These are phyloP conservation scores for Halesus radiatus DNA, from an alignment of 1,140 invertebrate genomes.

Conservation along the genomic window DNA sequence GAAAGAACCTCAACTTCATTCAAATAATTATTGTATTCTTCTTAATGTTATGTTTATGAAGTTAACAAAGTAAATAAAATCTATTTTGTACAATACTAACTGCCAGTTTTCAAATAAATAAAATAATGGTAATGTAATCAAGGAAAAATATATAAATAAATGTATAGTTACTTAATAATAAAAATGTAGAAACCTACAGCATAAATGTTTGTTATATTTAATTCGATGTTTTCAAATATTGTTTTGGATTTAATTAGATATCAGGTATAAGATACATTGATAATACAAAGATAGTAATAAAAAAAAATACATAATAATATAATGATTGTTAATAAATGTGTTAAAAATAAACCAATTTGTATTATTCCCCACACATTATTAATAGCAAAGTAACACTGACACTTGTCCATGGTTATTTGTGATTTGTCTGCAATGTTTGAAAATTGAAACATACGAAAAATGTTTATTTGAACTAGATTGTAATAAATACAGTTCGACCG, in stretches of 20 bases:
- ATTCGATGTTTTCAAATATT: background rate
- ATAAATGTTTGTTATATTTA: background rate
- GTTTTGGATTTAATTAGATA: background rate
- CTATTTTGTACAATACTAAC: no score
- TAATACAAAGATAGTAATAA: conserved; percentile 1
- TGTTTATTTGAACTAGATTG: no score
- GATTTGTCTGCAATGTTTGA: no score
- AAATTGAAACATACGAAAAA: no score
- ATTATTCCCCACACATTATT: no score
- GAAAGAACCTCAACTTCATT: no score
- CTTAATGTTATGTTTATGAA: no score
- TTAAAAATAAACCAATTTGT: conserved; percentile 13
- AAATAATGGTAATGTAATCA: background rate
- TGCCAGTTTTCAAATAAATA: background rate
- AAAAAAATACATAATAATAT: conserved; percentile 29
- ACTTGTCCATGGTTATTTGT: no score
- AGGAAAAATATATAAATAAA: background rate
- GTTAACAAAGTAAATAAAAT: no score
- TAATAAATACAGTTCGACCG: no score
- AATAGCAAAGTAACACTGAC: no score
- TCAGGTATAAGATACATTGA: background rate
- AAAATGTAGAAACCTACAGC: background rate
- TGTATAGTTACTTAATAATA: background rate
- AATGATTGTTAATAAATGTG: conserved; percentile 50
- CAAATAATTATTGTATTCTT: no score